These are phyloP conservation scores for Ganaspis brasiliensis DNA, from an alignment of 2,888 invertebrate species.

Conservation along the genomic window DNA sequence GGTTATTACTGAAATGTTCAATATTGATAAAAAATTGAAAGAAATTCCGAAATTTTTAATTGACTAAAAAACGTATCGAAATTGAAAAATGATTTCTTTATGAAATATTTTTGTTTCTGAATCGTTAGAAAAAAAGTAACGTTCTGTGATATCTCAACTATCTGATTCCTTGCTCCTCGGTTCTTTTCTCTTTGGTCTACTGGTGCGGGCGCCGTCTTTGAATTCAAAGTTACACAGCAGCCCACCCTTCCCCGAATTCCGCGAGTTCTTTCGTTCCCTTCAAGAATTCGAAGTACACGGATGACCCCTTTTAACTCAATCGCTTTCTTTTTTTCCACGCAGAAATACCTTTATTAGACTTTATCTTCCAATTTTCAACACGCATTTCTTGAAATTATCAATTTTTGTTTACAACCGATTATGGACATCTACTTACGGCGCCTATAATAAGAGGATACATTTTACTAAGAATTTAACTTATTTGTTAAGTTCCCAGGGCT, in stretches of 20 bases:
- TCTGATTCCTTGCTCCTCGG: neutral
- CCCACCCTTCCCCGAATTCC: constrained; percentile 58
- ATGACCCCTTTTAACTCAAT: constrained; percentile 55
- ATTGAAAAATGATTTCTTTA: too few relatives aligned
- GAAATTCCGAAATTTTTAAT: neutral
- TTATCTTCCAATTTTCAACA: neutral
- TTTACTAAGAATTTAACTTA: too few relatives aligned
- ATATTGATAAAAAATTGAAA: too few relatives aligned
- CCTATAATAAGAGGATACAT: too few relatives aligned
- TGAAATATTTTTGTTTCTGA: neutral
- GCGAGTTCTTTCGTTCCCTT: constrained; percentile 56
- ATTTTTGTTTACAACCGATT: neutral
- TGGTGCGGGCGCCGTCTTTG: constrained; percentile 50
- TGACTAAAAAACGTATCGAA: too few relatives aligned
- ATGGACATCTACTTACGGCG: too few relatives aligned
- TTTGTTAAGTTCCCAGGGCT: too few relatives aligned
- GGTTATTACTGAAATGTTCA: too few relatives aligned
- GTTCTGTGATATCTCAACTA: constrained; percentile 42
- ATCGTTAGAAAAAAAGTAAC: constrained; percentile 4
- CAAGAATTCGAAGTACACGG: constrained; percentile 57
- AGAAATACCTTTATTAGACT: constrained; percentile 19
- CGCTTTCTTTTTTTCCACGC: constrained; percentile 50
- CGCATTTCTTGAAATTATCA: too few relatives aligned
- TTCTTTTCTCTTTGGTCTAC: constrained; percentile 32
- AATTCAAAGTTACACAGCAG: constrained; percentile 51